phyloP scores from a whole-genome alignment of 1,140 invertebrate species.

The Drosophila punjabiensis region DNA sequence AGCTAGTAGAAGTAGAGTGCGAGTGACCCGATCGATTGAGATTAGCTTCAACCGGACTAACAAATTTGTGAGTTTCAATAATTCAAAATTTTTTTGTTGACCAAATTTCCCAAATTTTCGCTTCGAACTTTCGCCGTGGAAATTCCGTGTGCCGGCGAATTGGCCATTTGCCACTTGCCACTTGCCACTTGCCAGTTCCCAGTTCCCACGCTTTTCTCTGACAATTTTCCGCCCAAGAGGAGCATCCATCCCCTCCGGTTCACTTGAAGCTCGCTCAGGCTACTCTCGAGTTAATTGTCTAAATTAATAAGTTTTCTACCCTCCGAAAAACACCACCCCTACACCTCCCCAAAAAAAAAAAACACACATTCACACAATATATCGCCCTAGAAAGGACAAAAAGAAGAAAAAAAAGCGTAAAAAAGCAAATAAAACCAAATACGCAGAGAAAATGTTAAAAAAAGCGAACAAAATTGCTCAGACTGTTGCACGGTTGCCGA shows the following conservation, averaged over 20 bases:
- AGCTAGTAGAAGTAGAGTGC: too few relatives aligned
- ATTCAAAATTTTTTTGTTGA: background rate
- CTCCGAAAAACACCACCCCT: slow-evolving; percentile 2
- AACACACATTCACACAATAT: slow-evolving; percentile 18
- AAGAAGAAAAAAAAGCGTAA: background rate
- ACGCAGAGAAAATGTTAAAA: slow-evolving; percentile 65
- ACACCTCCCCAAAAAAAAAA: background rate
- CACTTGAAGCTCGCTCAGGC: background rate
- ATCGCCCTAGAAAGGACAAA: slow-evolving; percentile 18
- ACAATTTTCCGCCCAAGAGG: background rate
- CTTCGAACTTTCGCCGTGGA: background rate
- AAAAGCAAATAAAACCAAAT: slow-evolving; percentile 19
- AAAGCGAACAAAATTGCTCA: slow-evolving; percentile 64
- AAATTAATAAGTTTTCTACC: slow-evolving; percentile 43
- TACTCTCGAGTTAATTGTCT: slow-evolving; percentile 55
- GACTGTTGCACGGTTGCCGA: slow-evolving; percentile 64
- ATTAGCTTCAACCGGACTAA: slow-evolving; percentile 5
- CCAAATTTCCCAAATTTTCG: background rate
- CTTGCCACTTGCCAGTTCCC: background rate
- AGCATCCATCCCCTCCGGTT: background rate
- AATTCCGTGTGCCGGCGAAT: background rate
- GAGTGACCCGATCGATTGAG: background rate
- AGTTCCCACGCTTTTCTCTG: background rate
- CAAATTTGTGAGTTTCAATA: background rate
- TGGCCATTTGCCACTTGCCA: background rate